Evolutionary conservation across 2,113 vertebrate species (phyloP).

Genomic region (Copsychus sechellarum): DNA sequence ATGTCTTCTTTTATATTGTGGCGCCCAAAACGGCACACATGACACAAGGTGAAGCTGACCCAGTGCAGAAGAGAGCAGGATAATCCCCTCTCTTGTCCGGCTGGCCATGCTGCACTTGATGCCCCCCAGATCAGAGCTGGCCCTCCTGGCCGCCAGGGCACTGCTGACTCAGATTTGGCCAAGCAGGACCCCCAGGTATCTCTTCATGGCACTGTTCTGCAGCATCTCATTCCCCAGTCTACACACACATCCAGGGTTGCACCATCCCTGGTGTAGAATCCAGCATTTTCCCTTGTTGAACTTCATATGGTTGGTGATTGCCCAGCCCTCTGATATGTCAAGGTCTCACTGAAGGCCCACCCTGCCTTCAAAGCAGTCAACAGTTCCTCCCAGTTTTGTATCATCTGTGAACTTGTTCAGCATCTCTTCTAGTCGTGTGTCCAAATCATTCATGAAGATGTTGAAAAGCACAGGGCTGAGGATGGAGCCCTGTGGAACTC

Average conservation of each 20-base stretch:
- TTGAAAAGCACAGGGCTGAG: background rate
- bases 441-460: rapidly evolving
- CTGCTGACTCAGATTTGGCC: background rate
- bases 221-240: background rate
- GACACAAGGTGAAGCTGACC: rapidly evolving
- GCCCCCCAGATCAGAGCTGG: rapidly evolving
- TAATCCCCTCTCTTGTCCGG: too few relatives aligned
- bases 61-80: background rate
- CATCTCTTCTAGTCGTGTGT: background rate
- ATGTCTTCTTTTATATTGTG: background rate
- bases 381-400: background rate
- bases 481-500: background rate
- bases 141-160: background rate
- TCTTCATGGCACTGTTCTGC: background rate
- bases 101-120: too few relatives aligned
- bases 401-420: background rate
- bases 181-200: background rate
- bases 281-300: background rate
- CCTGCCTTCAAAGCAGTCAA: background rate
- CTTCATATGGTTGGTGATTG: background rate
- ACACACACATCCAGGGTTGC: background rate
- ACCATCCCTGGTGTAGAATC: background rate
- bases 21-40: rapidly evolving
- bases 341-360: background rate
- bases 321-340: background rate